Evolutionary conservation across 2,113 vertebrate species (phyloP).

Genomic region (Phyllostomus discolor): DNA sequence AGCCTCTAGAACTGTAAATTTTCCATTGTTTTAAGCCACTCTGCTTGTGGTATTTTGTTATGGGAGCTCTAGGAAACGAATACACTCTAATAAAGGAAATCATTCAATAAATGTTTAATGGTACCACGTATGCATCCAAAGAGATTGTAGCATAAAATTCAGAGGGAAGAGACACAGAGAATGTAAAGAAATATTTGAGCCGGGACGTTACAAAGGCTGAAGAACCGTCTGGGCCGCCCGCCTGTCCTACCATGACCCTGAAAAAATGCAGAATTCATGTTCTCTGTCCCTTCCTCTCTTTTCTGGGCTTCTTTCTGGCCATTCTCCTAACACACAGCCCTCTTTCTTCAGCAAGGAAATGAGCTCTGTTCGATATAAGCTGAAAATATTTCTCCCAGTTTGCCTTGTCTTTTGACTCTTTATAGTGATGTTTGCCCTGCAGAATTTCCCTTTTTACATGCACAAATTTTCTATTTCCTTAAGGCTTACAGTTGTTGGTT

Average conservation of each 20-base stretch:
- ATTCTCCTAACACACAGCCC: neutral
- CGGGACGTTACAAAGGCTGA: neutral
- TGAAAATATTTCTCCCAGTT: neutral
- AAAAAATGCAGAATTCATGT: neutral
- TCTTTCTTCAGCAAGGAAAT: neutral
- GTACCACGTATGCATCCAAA: neutral
- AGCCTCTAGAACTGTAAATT: neutral
- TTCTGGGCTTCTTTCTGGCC: neutral
- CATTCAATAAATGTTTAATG: neutral
- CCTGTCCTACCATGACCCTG: neutral
- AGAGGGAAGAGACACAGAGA: neutral
- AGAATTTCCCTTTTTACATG: neutral
- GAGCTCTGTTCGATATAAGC: neutral
- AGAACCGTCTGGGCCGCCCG: neutral
- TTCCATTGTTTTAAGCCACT: neutral
- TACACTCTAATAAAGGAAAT: neutral
- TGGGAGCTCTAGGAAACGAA: neutral
- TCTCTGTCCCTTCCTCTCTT: neutral
- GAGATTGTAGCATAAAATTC: neutral
- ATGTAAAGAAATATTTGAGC: neutral
- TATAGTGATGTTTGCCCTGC: neutral
- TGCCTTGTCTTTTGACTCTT: neutral
- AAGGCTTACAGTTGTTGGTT: neutral
- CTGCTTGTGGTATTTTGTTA: no score
- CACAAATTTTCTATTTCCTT: neutral